A percentile compares a stretch with the other conserved stretches of the same genome.
These are phyloP conservation scores for Augochlorella aurata DNA, from an alignment of 2,888 invertebrate genomes.

Conservation along the genomic window DNA sequence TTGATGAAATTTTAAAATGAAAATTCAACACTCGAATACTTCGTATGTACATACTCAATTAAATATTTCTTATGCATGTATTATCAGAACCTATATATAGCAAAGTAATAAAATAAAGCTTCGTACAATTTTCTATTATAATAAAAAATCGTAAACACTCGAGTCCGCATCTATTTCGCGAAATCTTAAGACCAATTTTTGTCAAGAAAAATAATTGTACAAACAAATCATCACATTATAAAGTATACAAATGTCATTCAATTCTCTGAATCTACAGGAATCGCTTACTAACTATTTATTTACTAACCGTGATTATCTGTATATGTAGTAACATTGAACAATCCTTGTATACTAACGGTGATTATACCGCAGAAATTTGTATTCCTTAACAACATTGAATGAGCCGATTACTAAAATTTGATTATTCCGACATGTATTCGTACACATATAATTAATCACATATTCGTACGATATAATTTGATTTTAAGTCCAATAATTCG, in stretches of 20 bases:
- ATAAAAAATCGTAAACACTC: neutral
- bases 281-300: neutral
- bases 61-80: neutral
- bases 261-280: neutral
- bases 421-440: neutral
- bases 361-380: neutral
- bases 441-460: neutral
- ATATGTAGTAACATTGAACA: neutral
- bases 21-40: neutral
- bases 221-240: neutral
- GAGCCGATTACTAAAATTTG: neutral
- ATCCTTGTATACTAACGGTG: neutral
- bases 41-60: neutral
- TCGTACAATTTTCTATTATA: neutral
- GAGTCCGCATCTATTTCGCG: neutral
- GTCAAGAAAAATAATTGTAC: neutral
- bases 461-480: neutral
- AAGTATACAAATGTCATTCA: neutral
- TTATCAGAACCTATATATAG: neutral
- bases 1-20: neutral
- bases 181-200: neutral
- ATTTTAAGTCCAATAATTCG: no score
- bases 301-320: neutral
- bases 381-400: neutral
- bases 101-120: neutral